Percentiles rank a stretch among this genome's conserved stretches.
Conservation (phyloP, 2,113 vertebrate species). For the Notechis scutatus region DNA sequence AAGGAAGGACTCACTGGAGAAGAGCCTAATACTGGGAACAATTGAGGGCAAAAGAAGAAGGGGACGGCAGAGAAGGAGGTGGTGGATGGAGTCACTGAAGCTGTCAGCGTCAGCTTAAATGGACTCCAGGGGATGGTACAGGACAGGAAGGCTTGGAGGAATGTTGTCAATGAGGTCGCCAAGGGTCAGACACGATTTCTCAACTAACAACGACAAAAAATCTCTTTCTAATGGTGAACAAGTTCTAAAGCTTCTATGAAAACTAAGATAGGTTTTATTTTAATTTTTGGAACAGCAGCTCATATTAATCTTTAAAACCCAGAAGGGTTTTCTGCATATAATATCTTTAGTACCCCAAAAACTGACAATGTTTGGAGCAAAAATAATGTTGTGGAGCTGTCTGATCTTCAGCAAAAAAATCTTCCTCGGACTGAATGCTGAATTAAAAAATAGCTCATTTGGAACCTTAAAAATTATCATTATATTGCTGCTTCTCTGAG, state of each 20-base stretch:
- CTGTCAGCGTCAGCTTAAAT: no score
- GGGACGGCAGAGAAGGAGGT: no score
- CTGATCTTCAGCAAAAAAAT: background rate
- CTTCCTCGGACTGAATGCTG: background rate
- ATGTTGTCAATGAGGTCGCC: no score
- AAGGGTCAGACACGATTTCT: no score
- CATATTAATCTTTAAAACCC: background rate
- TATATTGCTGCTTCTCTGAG: background rate
- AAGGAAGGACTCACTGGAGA: no score
- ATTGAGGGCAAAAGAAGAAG: no score
- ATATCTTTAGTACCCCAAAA: background rate
- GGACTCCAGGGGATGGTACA: no score
- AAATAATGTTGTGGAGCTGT: background rate
- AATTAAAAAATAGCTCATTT: background rate
- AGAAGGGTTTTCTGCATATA: background rate
- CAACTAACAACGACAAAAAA: background rate
- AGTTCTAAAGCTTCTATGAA: background rate
- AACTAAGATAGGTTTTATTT: background rate
- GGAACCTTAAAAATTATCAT: background rate
- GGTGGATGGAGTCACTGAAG: no score
- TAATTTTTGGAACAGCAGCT: background rate
- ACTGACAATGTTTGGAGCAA: rapidly evolving
- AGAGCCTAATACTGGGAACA: no score
- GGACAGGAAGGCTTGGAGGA: no score
- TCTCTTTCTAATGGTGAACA: background rate